phyloP scores from a whole-genome alignment of 2,888 invertebrate genomes.

The Patella ulyssiponensis region DNA sequence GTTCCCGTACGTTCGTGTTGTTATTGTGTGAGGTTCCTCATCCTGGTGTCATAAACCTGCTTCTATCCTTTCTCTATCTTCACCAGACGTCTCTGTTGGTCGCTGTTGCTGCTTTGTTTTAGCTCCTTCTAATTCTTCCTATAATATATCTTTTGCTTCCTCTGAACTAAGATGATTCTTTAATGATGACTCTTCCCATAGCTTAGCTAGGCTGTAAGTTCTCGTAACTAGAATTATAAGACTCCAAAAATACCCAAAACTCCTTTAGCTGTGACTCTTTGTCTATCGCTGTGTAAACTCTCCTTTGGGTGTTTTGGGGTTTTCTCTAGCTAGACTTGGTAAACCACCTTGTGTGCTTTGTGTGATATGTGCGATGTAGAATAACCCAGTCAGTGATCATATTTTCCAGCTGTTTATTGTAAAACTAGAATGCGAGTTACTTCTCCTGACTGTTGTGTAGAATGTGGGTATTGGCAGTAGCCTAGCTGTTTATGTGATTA shows the following conservation, averaged over 20 bases:
- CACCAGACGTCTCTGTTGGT: too few species aligned
- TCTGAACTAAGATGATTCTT: too few species aligned
- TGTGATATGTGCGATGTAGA: slow-evolving; percentile 7
- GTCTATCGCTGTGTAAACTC: not conserved
- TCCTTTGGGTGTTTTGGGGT: not conserved
- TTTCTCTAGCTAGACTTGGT: not conserved
- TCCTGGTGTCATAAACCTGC: too few species aligned
- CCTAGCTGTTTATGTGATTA: slow-evolving; percentile 7
- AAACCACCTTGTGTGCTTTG: slow-evolving; percentile 4
- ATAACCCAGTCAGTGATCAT: not conserved
- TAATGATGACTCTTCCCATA: too few species aligned
- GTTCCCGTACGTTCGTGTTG: not conserved
- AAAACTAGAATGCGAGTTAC: slow-evolving; percentile 8
- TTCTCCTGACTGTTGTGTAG: slow-evolving; percentile 7
- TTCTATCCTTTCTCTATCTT: too few species aligned
- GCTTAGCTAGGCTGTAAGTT: too few species aligned
- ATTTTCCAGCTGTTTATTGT: slow-evolving; percentile 6
- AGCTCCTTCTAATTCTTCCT: too few species aligned
- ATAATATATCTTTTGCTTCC: too few species aligned
- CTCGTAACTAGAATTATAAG: too few species aligned
- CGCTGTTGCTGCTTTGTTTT: too few species aligned
- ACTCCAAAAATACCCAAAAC: not conserved
- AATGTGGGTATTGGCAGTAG: not conserved
- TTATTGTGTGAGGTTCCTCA: not conserved
- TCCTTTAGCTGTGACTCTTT: slow-evolving; percentile 10